phyloP scores from a whole-genome alignment of 2,113 vertebrate genomes.

The Notarius lentiginosus region DNA sequence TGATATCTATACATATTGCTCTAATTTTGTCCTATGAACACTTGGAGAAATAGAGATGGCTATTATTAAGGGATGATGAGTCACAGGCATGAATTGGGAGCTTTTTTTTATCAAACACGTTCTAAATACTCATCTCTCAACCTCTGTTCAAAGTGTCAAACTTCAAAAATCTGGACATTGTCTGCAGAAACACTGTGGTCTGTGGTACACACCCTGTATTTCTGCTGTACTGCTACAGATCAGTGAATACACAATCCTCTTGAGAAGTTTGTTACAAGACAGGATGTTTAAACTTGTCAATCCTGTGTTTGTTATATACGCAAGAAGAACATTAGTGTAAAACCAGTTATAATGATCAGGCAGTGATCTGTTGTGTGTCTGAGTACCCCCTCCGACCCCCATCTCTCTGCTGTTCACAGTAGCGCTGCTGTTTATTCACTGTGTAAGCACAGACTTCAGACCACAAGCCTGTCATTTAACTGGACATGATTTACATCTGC shows the following conservation, averaged over 20 bases:
- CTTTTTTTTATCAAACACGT: neutral
- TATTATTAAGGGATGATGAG: constrained; percentile 46
- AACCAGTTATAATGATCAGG: constrained; percentile 15
- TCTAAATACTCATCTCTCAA: neutral
- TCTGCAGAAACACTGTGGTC: neutral
- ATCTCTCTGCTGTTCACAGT: constrained; percentile 48
- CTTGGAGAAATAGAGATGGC: constrained; percentile 1
- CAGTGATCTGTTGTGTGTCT: constrained; percentile 62
- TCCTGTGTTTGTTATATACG: neutral
- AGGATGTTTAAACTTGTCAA: neutral
- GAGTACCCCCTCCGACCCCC: constrained; percentile 61
- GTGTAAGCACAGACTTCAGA: constrained; percentile 57
- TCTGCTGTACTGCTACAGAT: neutral
- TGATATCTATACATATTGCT: neutral
- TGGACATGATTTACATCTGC: constrained; percentile 39
- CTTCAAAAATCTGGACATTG: neutral
- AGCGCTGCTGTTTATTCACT: constrained; percentile 65
- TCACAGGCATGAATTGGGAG: constrained; percentile 33
- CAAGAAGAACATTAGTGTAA: neutral
- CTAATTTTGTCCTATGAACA: constrained; percentile 20
- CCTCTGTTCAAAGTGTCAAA: neutral
- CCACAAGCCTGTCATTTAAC: constrained; percentile 54
- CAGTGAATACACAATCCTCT: neutral
- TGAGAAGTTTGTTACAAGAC: neutral
- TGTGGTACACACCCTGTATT: neutral